Evolutionary conservation across 2,797 vertebrate species (phyloP).

Genomic region (Sebastes taczanowskii): DNA sequence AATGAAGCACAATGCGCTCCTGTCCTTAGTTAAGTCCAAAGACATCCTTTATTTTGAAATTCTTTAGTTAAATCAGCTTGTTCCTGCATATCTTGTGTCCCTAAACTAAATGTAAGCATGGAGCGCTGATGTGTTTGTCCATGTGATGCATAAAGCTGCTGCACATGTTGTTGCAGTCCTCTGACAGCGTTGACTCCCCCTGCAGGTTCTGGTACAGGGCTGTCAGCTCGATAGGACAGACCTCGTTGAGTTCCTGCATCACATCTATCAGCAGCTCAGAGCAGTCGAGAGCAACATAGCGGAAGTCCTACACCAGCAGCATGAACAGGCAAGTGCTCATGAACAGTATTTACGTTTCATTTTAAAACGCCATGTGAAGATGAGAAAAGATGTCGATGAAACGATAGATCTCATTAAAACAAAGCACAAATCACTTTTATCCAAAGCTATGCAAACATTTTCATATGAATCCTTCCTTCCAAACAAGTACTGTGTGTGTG

Average conservation of each 20-base stretch:
- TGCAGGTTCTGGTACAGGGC: constrained; percentile 95
- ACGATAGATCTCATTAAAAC: not conserved
- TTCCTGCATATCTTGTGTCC: not conserved
- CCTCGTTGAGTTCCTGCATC: constrained; percentile 88
- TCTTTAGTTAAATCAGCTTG: not conserved
- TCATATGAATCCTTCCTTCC: not conserved
- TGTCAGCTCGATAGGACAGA: constrained; percentile 90
- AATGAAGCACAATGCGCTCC: not conserved
- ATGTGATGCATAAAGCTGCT: not conserved
- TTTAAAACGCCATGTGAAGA: not conserved
- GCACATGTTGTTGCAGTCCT: not conserved
- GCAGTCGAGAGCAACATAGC: constrained; percentile 96
- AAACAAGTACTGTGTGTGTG: not conserved
- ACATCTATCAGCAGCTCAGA: constrained; percentile 92
- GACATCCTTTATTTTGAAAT: not conserved
- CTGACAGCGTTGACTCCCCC: not conserved
- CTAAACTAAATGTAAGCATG: not conserved
- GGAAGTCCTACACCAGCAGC: constrained; percentile 92
- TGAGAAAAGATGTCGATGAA: not conserved
- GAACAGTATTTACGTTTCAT: too few relatives aligned
- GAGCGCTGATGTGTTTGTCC: not conserved
- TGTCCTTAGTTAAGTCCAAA: not conserved
- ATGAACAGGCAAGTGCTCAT: constrained; percentile 74
- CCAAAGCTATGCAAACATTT: not conserved
- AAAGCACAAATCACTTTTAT: not conserved